A percentile compares a stretch with the other conserved stretches of the same genome.
phyloP scores from a whole-genome alignment of 2,888 invertebrate species.

The Tetranychus piercei region DNA sequence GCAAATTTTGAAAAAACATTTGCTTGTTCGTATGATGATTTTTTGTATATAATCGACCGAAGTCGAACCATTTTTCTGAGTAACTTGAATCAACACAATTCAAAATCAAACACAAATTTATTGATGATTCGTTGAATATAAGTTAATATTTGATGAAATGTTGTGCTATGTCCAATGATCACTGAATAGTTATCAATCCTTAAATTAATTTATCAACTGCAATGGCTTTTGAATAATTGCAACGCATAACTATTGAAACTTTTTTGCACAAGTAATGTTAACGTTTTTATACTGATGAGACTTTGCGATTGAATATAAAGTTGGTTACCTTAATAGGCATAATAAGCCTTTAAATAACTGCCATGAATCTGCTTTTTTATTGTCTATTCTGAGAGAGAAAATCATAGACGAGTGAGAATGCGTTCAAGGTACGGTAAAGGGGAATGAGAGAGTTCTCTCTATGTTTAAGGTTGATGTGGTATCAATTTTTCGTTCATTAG shows the following conservation, averaged over 20 bases:
- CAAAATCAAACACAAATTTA: no score
- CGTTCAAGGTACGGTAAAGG: not conserved
- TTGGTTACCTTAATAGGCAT: not conserved
- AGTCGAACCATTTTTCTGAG: not conserved
- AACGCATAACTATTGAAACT: no score
- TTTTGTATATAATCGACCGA: not conserved
- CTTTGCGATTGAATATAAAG: no score
- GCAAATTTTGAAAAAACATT: not conserved
- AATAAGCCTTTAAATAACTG: not conserved
- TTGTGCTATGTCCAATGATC: no score
- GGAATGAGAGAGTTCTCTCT: not conserved
- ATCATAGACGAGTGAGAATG: not conserved
- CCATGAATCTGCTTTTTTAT: not conserved
- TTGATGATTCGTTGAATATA: no score
- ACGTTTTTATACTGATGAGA: no score
- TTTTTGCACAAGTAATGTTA: no score
- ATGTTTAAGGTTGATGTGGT: not conserved
- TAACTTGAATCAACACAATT: no score
- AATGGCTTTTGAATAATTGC: no score
- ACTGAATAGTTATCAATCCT: no score
- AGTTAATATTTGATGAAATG: no score
- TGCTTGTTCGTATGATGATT: not conserved
- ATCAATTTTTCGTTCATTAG: not conserved
- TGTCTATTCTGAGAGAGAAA: not conserved
- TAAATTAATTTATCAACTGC: no score